Conservation (phyloP, 1,140 invertebrate genomes). For the Chymomyza costata region DNA sequence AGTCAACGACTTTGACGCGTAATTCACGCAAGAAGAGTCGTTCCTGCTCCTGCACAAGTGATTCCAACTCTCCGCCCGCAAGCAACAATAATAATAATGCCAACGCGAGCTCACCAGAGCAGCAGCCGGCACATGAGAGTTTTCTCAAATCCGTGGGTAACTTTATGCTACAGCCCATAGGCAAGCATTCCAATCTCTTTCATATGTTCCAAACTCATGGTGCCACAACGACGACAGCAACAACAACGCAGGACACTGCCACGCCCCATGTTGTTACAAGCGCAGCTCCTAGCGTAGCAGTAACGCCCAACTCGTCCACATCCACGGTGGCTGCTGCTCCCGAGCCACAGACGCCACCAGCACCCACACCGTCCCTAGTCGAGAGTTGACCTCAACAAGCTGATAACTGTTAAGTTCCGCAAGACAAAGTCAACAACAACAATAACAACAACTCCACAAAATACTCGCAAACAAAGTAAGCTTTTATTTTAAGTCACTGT, state of each 20-base stretch:
- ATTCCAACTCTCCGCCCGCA: constrained; percentile 18
- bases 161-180: constrained; percentile 47
- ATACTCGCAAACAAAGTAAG: constrained; percentile 65
- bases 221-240: constrained; percentile 16
- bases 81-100: constrained; percentile 5
- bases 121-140: constrained; percentile 27
- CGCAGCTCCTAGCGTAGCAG: too few species aligned
- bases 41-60: constrained; percentile 51
- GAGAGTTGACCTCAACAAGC: constrained; percentile 32
- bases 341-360: not conserved
- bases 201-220: constrained; percentile 61
- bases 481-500: constrained; percentile 49
- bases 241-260: not conserved
- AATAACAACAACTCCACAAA: too few species aligned
- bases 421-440: constrained; percentile 9
- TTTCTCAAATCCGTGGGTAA: constrained; percentile 63
- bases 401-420: too few species aligned
- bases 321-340: not conserved
- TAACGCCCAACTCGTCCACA: constrained; percentile 7
- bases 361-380: constrained; percentile 9
- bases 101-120: constrained; percentile 4
- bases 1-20: constrained; percentile 41
- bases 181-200: constrained; percentile 72
- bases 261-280: not conserved
- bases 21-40: constrained; percentile 51